These are phyloP conservation scores for Malthinus flaveolus DNA, from an alignment of 2,888 invertebrate species.

Conservation along the genomic window DNA sequence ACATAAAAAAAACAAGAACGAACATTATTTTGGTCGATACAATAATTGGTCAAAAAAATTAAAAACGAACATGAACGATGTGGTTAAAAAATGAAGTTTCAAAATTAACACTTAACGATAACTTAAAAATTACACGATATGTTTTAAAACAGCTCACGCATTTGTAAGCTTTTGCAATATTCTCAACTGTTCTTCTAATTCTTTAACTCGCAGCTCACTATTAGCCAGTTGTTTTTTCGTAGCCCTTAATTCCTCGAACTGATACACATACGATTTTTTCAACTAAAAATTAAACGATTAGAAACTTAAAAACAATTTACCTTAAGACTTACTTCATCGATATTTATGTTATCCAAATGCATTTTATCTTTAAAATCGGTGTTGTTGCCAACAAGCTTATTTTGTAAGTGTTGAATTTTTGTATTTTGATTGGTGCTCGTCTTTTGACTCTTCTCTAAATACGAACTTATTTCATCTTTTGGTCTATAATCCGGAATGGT, in stretches of 20 bases:
- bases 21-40: too few relatives aligned
- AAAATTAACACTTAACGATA: too few relatives aligned
- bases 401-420: constrained; percentile 79
- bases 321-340: constrained; percentile 58
- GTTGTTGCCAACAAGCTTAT: constrained; percentile 60
- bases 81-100: too few relatives aligned
- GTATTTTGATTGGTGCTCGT: constrained; percentile 78
- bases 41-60: too few relatives aligned
- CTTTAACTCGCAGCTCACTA: constrained; percentile 78
- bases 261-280: constrained; percentile 74
- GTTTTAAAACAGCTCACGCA: constrained; percentile 14
- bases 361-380: constrained; percentile 63
- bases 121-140: constrained; percentile 9
- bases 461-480: constrained; percentile 61
- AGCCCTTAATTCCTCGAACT: constrained; percentile 77
- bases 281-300: constrained; percentile 58
- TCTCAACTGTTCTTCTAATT: constrained; percentile 76
- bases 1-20: too few relatives aligned
- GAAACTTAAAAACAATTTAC: not conserved
- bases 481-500: constrained; percentile 86
- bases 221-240: constrained; percentile 76
- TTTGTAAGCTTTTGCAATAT: constrained; percentile 59
- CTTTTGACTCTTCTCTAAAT: constrained; percentile 72
- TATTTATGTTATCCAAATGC: constrained; percentile 61
- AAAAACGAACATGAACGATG: too few relatives aligned